These are phyloP conservation scores for Urechis unicinctus DNA, from an alignment of 2,888 invertebrate genomes.

Conservation along the genomic window DNA sequence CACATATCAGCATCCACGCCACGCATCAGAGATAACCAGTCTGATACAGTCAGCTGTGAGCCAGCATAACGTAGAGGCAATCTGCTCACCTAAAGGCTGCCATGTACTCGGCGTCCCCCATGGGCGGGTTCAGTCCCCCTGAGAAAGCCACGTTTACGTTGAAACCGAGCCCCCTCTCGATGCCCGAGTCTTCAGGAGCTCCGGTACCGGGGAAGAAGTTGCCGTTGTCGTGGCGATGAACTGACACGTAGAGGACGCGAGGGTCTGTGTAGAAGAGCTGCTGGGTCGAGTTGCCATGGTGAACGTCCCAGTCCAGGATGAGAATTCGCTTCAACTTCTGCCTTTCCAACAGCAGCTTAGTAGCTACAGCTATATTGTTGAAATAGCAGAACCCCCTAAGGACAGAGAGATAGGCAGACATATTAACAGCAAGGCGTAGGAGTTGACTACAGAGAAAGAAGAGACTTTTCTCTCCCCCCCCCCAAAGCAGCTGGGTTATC, in stretches of 20 bases:
- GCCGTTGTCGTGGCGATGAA: constrained; percentile 98
- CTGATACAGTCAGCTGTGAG: neutral
- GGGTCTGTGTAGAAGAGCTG: constrained; percentile 96
- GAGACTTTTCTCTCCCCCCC: too few relatives aligned
- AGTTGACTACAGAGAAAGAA: too few relatives aligned
- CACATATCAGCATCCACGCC: too few relatives aligned
- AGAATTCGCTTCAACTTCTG: constrained; percentile 81
- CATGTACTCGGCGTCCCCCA: constrained; percentile 89
- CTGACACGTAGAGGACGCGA: constrained; percentile 87
- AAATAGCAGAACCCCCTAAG: constrained; percentile 92
- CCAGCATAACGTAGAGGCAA: neutral
- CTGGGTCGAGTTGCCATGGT: constrained; percentile 98
- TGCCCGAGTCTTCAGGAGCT: constrained; percentile 83
- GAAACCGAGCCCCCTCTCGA: constrained; percentile 81
- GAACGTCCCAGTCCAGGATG: constrained; percentile 98
- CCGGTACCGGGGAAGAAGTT: constrained; percentile 99
- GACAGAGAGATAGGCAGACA: neutral
- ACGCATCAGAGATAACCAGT: too few relatives aligned
- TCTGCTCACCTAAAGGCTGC: constrained; percentile 70
- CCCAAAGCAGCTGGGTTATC: too few relatives aligned
- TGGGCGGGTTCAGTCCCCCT: constrained; percentile 79
- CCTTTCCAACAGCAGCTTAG: constrained; percentile 77
- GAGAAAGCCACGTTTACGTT: constrained; percentile 97
- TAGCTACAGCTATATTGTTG: constrained; percentile 94
- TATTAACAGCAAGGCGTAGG: too few relatives aligned